A percentile compares a stretch with the other conserved stretches of the same genome.
These are phyloP conservation scores for Thrips palmi DNA, from an alignment of 1,140 invertebrate species.

Conservation along the genomic window DNA sequence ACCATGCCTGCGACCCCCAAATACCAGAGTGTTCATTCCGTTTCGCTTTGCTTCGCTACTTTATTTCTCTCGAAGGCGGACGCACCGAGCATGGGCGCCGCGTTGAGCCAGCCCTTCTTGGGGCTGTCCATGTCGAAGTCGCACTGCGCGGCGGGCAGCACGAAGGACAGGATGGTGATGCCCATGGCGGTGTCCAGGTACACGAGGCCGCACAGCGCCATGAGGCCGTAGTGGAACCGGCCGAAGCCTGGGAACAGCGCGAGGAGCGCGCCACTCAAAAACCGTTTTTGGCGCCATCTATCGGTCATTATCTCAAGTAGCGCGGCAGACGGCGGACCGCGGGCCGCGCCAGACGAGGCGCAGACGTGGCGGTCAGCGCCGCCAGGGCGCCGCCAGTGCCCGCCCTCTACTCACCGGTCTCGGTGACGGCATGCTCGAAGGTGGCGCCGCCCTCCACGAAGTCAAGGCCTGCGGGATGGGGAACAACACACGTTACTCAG, in stretches of 20 bases:
- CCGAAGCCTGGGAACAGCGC: slow-evolving; percentile 50
- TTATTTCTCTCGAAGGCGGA: not conserved
- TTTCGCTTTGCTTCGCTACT: too few species aligned
- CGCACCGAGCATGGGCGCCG: slow-evolving; percentile 55
- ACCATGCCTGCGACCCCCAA: slow-evolving; percentile 49
- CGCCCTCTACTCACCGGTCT: slow-evolving; percentile 7
- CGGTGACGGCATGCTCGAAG: slow-evolving; percentile 12
- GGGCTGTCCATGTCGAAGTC: slow-evolving; percentile 55
- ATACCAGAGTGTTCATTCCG: not conserved
- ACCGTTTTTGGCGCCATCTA: not conserved
- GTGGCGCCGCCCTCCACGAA: slow-evolving; percentile 10
- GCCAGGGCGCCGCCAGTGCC: too few species aligned
- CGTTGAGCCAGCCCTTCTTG: slow-evolving; percentile 52
- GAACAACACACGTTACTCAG: too few species aligned
- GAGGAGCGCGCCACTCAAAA: too few species aligned
- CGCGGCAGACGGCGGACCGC: too few species aligned
- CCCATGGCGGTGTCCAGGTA: slow-evolving; percentile 62
- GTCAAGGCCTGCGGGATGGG: slow-evolving; percentile 11
- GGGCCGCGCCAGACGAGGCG: too few species aligned
- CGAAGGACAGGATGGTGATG: slow-evolving; percentile 69
- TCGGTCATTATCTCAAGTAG: too few species aligned
- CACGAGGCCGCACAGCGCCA: slow-evolving; percentile 47
- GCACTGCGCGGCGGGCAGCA: slow-evolving; percentile 53
- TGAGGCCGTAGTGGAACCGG: slow-evolving; percentile 48
- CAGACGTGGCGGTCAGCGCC: too few species aligned